These are phyloP conservation scores for Melanocharis versteri DNA, from an alignment of 2,113 vertebrate species.

Conservation along the genomic window DNA sequence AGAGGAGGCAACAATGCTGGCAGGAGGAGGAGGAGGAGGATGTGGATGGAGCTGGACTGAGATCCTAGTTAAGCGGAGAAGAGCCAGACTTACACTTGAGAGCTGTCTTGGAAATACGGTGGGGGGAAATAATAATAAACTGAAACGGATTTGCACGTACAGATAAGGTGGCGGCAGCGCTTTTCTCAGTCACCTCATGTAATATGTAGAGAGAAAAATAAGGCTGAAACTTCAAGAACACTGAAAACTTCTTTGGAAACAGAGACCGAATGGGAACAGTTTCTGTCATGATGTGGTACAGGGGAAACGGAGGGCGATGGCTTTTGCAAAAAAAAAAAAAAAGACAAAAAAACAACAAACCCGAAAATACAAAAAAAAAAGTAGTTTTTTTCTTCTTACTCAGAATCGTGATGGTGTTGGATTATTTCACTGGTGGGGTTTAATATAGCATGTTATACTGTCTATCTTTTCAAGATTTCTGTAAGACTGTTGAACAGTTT, in stretches of 20 bases:
- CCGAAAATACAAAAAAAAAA: conserved; percentile 49
- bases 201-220: conserved; percentile 69
- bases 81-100: conserved; percentile 21
- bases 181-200: conserved; percentile 72
- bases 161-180: conserved; percentile 52
- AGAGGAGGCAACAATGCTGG: not conserved
- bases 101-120: conserved; percentile 36
- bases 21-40: not conserved
- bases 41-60: conserved; percentile 45
- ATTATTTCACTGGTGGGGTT: conserved; percentile 89
- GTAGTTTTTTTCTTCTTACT: conserved; percentile 80
- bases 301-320: conserved; percentile 64
- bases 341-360: conserved; percentile 14
- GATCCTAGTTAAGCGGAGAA: conserved; percentile 41
- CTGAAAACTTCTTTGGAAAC: conserved; percentile 68
- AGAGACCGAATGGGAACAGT: conserved; percentile 68
- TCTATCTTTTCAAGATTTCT: conserved; percentile 94
- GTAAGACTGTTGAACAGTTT: conserved; percentile 95
- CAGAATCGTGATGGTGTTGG: conserved; percentile 89
- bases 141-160: conserved; percentile 90
- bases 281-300: conserved; percentile 83
- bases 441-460: conserved; percentile 94
- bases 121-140: conserved; percentile 67
- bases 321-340: conserved; percentile 49
- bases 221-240: conserved; percentile 76